Evolutionary conservation across 2,113 vertebrate genomes (phyloP).

Genomic region (Tragelaphus imberbis): DNA sequence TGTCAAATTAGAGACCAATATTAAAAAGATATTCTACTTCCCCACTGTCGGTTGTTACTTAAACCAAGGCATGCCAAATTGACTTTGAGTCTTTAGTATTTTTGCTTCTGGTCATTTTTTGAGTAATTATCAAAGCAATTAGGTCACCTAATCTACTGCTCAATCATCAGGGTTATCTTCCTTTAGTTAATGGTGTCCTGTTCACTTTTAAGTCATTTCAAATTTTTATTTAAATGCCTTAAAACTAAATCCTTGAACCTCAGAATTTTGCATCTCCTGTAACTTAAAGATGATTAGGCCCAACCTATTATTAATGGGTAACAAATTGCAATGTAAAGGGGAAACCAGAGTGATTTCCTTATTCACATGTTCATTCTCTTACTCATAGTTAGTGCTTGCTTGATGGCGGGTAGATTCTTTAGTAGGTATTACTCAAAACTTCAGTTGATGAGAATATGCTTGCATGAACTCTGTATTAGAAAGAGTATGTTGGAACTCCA

Average conservation of each 20-base stretch:
- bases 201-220: slow-evolving; percentile 4
- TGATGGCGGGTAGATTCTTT: not conserved
- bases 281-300: not conserved
- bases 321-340: not conserved
- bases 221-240: not conserved
- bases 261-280: not conserved
- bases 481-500: not conserved
- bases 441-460: not conserved
- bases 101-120: not conserved
- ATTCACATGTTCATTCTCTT: not conserved
- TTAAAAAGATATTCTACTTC: not conserved
- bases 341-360: not conserved
- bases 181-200: not conserved
- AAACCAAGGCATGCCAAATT: not conserved
- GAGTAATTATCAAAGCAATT: not conserved
- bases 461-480: not conserved
- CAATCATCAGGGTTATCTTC: not conserved
- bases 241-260: not conserved
- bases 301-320: not conserved
- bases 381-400: not conserved
- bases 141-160: not conserved
- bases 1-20: not conserved
- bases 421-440: not conserved
- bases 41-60: not conserved
- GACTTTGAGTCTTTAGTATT: not conserved